Evolutionary conservation across 2,797 vertebrate species (phyloP).

Genomic region (Micropoecilia bifurca): DNA sequence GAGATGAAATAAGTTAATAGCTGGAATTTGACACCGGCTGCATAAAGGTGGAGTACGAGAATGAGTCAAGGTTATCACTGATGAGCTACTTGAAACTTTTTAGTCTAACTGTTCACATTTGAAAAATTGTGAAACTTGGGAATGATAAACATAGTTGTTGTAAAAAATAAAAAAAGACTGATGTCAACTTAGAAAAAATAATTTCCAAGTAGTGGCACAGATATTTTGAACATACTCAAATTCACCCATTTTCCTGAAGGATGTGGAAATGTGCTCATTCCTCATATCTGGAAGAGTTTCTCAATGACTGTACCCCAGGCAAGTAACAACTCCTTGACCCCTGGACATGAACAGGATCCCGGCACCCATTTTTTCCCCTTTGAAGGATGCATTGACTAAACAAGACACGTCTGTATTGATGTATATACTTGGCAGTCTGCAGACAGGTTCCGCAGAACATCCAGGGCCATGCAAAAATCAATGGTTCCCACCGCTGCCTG

Average conservation of each 20-base stretch:
- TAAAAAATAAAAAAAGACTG: not conserved
- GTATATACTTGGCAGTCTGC: constrained; percentile 75
- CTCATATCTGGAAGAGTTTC: constrained; percentile 38
- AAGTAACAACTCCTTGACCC: constrained; percentile 63
- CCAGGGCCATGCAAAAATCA: constrained; percentile 75
- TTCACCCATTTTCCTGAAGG: constrained; percentile 22
- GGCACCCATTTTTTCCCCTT: constrained; percentile 40
- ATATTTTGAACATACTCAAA: constrained; percentile 10
- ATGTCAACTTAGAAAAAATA: not conserved
- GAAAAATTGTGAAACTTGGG: not conserved
- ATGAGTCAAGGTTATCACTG: not conserved
- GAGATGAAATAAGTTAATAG: not conserved
- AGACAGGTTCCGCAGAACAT: constrained; percentile 68
- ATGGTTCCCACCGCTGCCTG: constrained; percentile 69
- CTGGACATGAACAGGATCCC: constrained; percentile 57
- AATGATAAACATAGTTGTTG: too few species aligned
- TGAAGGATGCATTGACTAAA: constrained; percentile 72
- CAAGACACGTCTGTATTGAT: constrained; percentile 77
- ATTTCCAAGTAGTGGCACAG: not conserved
- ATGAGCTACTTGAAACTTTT: not conserved
- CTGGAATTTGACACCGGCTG: not conserved
- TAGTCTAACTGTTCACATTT: not conserved
- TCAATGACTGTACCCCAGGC: constrained; percentile 41
- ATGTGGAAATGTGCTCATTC: constrained; percentile 22
- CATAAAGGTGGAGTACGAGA: not conserved